phyloP scores from a whole-genome alignment of 2,113 vertebrate genomes.

The Coryphaenoides rupestris region DNA sequence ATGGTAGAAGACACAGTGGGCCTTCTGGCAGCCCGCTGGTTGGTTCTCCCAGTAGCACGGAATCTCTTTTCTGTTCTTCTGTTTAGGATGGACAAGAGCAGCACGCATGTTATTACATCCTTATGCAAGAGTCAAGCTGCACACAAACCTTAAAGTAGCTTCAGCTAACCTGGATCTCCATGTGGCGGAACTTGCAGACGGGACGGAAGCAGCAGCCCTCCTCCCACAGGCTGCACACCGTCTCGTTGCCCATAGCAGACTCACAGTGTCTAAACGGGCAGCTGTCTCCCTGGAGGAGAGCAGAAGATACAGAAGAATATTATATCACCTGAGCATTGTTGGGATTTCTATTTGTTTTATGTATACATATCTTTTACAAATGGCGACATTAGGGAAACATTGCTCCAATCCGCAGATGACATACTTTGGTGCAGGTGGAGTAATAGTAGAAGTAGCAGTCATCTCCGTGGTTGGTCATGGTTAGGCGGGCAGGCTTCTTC shows the following conservation, averaged over 20 bases:
- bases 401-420: not conserved
- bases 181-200: slow-evolving; percentile 93
- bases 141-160: not conserved
- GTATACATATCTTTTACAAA: not conserved
- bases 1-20: slow-evolving; percentile 92
- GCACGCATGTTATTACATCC: too few species aligned
- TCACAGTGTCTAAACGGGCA: slow-evolving; percentile 94
- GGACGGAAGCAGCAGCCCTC: slow-evolving; percentile 88
- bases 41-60: slow-evolving; percentile 97
- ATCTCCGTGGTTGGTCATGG: slow-evolving; percentile 87
- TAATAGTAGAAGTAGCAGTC: slow-evolving; percentile 99
- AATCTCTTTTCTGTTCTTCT: slow-evolving; percentile 94
- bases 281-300: slow-evolving; percentile 79
- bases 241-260: slow-evolving; percentile 89
- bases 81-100: slow-evolving; percentile 20
- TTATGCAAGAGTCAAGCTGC: too few species aligned
- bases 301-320: not conserved
- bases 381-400: not conserved
- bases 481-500: slow-evolving; percentile 29
- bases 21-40: slow-evolving; percentile 87
- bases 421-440: slow-evolving; percentile 89
- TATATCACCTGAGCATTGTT: not conserved
- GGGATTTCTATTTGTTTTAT: too few species aligned
- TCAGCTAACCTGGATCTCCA: slow-evolving; percentile 88
- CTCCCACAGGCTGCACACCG: slow-evolving; percentile 88